Conservation (phyloP, 2,797 vertebrate species). For the Epinephelus malabaricus region DNA sequence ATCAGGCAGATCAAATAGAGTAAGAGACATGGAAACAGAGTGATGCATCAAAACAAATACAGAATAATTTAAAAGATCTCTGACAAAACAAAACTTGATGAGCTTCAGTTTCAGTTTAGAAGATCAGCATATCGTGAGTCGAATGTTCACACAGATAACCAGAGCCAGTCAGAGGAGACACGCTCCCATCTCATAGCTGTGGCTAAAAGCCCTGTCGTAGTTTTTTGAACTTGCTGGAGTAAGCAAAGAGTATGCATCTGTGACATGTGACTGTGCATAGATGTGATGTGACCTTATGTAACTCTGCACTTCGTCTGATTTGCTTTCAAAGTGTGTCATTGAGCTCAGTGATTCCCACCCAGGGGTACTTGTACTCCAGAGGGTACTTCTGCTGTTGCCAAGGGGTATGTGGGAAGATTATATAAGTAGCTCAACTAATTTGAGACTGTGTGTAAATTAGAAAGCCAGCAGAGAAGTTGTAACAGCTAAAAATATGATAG, state of each 20-base stretch:
- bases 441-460: no score
- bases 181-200: not conserved
- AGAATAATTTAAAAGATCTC: no score
- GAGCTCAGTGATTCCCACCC: not conserved
- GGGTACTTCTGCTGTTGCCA: no score
- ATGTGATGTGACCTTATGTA: not conserved
- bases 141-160: not conserved
- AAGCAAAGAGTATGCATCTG: not conserved
- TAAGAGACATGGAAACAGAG: not conserved
- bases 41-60: no score
- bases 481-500: no score
- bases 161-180: not conserved
- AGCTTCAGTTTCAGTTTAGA: not conserved
- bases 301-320: not conserved
- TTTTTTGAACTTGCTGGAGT: not conserved
- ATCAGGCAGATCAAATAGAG: constrained; percentile 12
- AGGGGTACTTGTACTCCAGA: no score
- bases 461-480: no score
- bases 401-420: no score
- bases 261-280: no score
- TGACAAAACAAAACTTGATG: not conserved
- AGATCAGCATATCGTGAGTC: constrained; percentile 1
- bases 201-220: not conserved
- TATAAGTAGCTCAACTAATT: no score
- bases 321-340: constrained; percentile 1